Percentiles rank a stretch among this genome's conserved stretches.
These are phyloP conservation scores for Formica aserva DNA, from an alignment of 2,888 invertebrate genomes.

Conservation along the genomic window DNA sequence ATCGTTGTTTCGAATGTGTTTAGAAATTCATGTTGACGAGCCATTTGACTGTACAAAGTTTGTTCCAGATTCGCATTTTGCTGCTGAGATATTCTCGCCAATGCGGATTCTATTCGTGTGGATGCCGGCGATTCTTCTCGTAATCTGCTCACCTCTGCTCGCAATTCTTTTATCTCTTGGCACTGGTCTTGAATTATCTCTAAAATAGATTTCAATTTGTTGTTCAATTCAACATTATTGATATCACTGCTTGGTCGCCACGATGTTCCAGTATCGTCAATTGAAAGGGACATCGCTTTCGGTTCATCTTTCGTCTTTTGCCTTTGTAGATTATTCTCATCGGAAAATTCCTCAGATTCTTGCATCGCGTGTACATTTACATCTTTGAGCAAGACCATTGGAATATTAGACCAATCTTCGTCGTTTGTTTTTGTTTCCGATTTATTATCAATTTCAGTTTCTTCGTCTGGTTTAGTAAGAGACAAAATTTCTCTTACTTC, in stretches of 20 bases:
- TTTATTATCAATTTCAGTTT: slow-evolving; percentile 75
- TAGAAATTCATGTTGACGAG: slow-evolving; percentile 80
- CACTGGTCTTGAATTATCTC: slow-evolving; percentile 81
- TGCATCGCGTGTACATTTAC: slow-evolving; percentile 76
- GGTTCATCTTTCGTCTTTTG: slow-evolving; percentile 66
- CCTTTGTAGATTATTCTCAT: slow-evolving; percentile 65
- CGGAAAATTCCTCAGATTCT: slow-evolving; percentile 70
- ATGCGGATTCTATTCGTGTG: slow-evolving; percentile 78
- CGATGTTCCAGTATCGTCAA: slow-evolving; percentile 64
- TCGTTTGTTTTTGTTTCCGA: slow-evolving; percentile 73
- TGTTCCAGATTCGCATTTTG: slow-evolving; percentile 80
- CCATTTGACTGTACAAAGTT: slow-evolving; percentile 77
- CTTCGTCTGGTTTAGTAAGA: slow-evolving; percentile 87
- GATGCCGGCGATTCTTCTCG: slow-evolving; percentile 80
- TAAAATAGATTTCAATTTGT: slow-evolving; percentile 80
- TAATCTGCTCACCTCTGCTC: slow-evolving; percentile 79
- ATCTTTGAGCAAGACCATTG: slow-evolving; percentile 84
- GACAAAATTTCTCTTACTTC: slow-evolving; percentile 96
- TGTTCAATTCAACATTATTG: slow-evolving; percentile 73
- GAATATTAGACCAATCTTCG: slow-evolving; percentile 86
- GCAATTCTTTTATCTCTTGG: slow-evolving; percentile 80
- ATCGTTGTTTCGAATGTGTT: slow-evolving; percentile 84
- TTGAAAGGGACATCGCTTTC: slow-evolving; percentile 40
- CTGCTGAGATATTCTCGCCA: slow-evolving; percentile 79
- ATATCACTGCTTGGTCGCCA: slow-evolving; percentile 74